Percentiles rank a stretch among this genome's conserved stretches.
phyloP scores from a whole-genome alignment of 2,888 invertebrate genomes.

The Patella pellucida region DNA sequence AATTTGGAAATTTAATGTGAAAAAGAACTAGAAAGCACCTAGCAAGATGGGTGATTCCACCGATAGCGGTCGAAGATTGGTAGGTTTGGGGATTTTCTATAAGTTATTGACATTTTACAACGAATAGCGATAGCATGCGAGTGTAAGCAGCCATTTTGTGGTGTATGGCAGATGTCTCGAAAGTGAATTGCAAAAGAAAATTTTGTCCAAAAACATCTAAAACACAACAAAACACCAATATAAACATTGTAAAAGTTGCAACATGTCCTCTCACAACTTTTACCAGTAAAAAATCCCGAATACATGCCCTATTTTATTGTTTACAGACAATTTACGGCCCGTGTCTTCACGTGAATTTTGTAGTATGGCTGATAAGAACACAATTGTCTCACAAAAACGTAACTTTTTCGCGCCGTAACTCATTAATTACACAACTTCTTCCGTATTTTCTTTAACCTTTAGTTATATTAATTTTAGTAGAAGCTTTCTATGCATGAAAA shows the following conservation, averaged over 20 bases:
- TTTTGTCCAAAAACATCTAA: neutral
- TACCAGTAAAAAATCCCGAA: neutral
- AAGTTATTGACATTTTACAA: constrained; percentile 29
- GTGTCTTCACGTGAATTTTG: neutral
- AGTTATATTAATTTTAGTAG: too few species aligned
- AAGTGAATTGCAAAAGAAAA: constrained; percentile 22
- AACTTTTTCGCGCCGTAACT: neutral
- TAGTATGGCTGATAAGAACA: too few species aligned
- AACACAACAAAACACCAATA: neutral
- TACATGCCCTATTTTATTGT: neutral
- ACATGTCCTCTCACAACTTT: neutral
- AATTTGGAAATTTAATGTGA: constrained; percentile 32
- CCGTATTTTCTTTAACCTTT: too few species aligned
- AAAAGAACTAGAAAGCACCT: constrained; percentile 23
- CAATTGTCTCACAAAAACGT: neutral
- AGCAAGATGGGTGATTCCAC: constrained; percentile 47
- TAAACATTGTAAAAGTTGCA: neutral
- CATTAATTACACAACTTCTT: too few species aligned
- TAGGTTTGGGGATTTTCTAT: constrained; percentile 48
- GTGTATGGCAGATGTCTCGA: neutral
- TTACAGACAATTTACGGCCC: neutral
- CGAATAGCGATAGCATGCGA: constrained; percentile 27
- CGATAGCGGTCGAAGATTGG: constrained; percentile 58
- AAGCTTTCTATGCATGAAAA: neutral
- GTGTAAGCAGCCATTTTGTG: constrained; percentile 48